These are phyloP conservation scores for Troides helena DNA, from an alignment of 2,888 invertebrate genomes.

Conservation along the genomic window DNA sequence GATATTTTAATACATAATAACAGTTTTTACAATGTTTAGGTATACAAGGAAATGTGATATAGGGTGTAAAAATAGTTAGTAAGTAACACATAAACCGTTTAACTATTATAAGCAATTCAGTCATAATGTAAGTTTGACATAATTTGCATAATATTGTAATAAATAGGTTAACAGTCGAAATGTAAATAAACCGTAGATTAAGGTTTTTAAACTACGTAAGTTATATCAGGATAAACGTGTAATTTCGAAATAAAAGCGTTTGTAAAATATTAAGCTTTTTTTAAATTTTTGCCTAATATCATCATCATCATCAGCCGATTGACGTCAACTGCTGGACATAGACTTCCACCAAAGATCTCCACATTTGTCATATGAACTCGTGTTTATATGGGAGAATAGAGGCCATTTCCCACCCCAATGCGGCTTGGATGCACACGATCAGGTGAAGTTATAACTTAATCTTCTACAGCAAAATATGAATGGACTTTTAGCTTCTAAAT, in stretches of 20 bases:
- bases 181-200: conserved; percentile 72
- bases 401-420: too few relatives aligned
- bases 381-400: too few relatives aligned
- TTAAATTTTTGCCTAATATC: conserved; percentile 18
- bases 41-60: conserved; percentile 79
- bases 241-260: conserved; percentile 75
- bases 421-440: too few relatives aligned
- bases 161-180: conserved; percentile 54
- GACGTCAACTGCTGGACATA: too few relatives aligned
- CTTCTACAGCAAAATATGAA: too few relatives aligned
- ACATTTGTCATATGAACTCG: too few relatives aligned
- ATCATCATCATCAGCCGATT: too few relatives aligned
- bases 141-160: conserved; percentile 54
- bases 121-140: conserved; percentile 51
- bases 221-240: conserved; percentile 60
- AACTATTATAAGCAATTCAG: conserved; percentile 48
- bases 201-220: conserved; percentile 79
- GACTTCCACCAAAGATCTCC: too few relatives aligned
- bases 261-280: conserved; percentile 56
- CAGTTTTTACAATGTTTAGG: conserved; percentile 48
- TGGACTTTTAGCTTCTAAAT: too few relatives aligned
- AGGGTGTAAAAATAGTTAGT: conserved; percentile 74
- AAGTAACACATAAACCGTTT: conserved; percentile 67
- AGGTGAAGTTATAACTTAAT: too few relatives aligned
- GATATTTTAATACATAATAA: conserved; percentile 26